Conservation (phyloP, 2,797 vertebrate species). For the Nothura maculosa region DNA sequence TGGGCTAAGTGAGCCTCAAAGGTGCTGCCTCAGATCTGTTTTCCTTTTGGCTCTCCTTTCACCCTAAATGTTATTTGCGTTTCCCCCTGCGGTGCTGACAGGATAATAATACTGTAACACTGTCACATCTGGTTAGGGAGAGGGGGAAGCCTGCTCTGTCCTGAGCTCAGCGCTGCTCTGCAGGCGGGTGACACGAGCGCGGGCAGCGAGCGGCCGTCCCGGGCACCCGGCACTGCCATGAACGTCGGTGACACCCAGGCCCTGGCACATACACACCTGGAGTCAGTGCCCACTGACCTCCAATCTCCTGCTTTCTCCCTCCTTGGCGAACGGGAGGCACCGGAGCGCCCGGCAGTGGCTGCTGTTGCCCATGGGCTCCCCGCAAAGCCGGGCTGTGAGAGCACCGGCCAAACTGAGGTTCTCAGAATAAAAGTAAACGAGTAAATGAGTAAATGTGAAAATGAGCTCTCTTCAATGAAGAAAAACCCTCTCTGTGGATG, state of each 20-base stretch:
- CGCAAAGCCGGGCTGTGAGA: neutral
- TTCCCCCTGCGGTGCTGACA: conserved; percentile 43
- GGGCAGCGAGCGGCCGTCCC: neutral
- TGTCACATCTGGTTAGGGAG: conserved; percentile 61
- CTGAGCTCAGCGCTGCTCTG: conserved; percentile 29
- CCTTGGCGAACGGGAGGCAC: neutral
- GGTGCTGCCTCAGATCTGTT: conserved; percentile 24
- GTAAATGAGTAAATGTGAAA: neutral
- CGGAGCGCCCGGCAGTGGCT: too few species aligned
- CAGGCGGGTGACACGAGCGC: conserved; percentile 44
- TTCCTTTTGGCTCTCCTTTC: conserved; percentile 40
- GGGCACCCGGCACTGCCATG: neutral
- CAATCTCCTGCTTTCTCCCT: neutral
- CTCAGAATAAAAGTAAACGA: conserved; percentile 13
- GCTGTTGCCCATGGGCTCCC: neutral
- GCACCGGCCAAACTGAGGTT: neutral
- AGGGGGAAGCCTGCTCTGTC: conserved; percentile 29
- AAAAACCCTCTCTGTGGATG: neutral
- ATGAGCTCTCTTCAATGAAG: neutral
- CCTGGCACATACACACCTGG: neutral
- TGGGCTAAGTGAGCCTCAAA: conserved; percentile 2
- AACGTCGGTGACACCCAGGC: conserved; percentile 15
- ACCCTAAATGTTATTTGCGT: conserved; percentile 30
- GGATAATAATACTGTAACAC: conserved; percentile 60
- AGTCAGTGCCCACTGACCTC: neutral